Percentiles rank a stretch among this genome's conserved stretches.
Evolutionary conservation across 2,888 invertebrate species (phyloP).

Genomic region (Halictus quadricinctus): DNA sequence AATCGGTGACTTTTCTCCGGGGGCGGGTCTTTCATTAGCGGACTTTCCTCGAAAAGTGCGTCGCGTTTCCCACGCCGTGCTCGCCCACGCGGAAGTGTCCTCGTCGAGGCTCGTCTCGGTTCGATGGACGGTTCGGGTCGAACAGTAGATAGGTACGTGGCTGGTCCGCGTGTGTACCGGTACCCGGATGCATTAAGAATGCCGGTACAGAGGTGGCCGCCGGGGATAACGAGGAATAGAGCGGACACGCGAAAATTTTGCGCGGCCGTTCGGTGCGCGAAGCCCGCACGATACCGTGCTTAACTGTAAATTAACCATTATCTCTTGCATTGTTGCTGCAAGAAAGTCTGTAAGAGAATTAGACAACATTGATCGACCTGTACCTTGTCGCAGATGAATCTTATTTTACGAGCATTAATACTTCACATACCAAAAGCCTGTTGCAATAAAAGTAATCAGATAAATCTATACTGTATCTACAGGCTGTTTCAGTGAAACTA

Average conservation of each 20-base stretch:
- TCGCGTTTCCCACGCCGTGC: conserved; percentile 57
- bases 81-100: conserved; percentile 64
- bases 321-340: neutral
- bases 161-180: conserved; percentile 36
- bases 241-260: conserved; percentile 35
- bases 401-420: too few relatives aligned
- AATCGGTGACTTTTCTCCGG: neutral
- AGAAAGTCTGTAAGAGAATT: neutral
- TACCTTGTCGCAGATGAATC: neutral
- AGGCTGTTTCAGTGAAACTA: too few relatives aligned
- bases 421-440: too few relatives aligned
- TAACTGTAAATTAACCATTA: conserved; percentile 6
- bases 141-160: conserved; percentile 44
- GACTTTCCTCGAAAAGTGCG: neutral
- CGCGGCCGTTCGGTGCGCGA: neutral
- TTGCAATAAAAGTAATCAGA: too few relatives aligned
- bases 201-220: conserved; percentile 1
- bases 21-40: neutral
- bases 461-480: too few relatives aligned
- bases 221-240: conserved; percentile 32
- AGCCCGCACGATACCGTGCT: neutral
- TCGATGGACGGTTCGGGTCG: conserved; percentile 61
- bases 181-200: conserved; percentile 54
- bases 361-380: neutral
- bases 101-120: conserved; percentile 58